These are phyloP conservation scores for Marasmarcha lunaedactyla DNA, from an alignment of 2,888 invertebrate genomes.

Conservation along the genomic window DNA sequence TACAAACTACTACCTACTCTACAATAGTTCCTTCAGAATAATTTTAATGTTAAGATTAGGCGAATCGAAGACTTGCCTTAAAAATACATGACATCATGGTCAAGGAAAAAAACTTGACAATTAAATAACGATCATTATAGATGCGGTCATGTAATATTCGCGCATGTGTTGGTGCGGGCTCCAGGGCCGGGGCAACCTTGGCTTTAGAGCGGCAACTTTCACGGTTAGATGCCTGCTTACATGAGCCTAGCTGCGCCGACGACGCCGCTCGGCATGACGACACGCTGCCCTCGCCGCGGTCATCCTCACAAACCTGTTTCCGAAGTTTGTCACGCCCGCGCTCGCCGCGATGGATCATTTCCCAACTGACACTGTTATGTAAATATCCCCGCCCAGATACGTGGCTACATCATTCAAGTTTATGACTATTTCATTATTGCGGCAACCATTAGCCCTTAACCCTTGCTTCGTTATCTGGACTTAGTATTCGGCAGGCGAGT, in stretches of 20 bases:
- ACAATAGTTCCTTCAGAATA: too few relatives aligned
- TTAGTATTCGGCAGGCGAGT: too few relatives aligned
- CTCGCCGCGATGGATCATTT: too few relatives aligned
- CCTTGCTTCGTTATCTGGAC: too few relatives aligned
- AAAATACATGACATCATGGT: constrained; percentile 51
- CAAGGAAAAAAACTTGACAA: constrained; percentile 43
- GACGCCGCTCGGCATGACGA: constrained; percentile 50
- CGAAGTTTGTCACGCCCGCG: neutral
- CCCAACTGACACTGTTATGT: too few relatives aligned
- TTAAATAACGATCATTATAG: constrained; percentile 31
- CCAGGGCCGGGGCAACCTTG: constrained; percentile 65
- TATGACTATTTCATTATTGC: too few relatives aligned
- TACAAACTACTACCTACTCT: too few relatives aligned
- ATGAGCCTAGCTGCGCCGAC: constrained; percentile 42
- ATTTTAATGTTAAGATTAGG: too few relatives aligned
- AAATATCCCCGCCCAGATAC: too few relatives aligned
- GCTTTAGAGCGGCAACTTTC: constrained; percentile 69
- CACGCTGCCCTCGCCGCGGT: constrained; percentile 36
- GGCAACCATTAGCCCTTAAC: too few relatives aligned
- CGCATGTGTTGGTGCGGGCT: constrained; percentile 46
- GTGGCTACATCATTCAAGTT: too few relatives aligned
- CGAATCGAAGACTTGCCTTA: constrained; percentile 15
- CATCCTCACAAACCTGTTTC: constrained; percentile 14
- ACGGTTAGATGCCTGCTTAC: constrained; percentile 66
- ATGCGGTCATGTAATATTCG: constrained; percentile 50